Evolutionary conservation across 2,888 invertebrate genomes (phyloP).

Genomic region (Fabriciana adippe): DNA sequence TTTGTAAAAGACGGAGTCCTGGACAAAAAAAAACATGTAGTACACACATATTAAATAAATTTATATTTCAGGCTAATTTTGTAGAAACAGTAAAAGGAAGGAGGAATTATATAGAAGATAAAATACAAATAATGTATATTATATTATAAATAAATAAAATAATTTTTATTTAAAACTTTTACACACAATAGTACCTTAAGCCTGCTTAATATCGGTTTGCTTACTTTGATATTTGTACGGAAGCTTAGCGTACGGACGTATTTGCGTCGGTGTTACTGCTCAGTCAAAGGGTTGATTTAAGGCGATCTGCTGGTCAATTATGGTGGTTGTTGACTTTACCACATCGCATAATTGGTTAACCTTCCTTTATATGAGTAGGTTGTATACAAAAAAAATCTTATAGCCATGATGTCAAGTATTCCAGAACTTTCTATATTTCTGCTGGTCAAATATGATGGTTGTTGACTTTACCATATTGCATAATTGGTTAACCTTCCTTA

Average conservation of each 20-base stretch:
- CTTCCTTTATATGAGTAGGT: background rate
- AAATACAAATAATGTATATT: too few species aligned
- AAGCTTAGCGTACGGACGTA: conserved; percentile 63
- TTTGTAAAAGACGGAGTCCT: too few species aligned
- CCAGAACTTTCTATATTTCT: conserved; percentile 50
- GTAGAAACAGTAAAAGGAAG: too few species aligned
- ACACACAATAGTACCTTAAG: conserved; percentile 54
- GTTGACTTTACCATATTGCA: conserved; percentile 29
- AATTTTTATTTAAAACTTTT: conserved; percentile 7
- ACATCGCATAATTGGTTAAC: conserved; percentile 2
- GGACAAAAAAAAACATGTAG: too few species aligned
- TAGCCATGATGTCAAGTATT: too few species aligned
- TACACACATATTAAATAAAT: too few species aligned
- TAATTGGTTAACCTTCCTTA: conserved; percentile 2
- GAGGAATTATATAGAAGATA: too few species aligned
- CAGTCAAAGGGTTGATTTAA: conserved; percentile 65
- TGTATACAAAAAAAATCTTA: too few species aligned
- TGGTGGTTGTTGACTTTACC: conserved; percentile 45
- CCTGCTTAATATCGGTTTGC: conserved; percentile 70
- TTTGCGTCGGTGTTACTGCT: conserved; percentile 58
- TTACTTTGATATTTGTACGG: conserved; percentile 72
- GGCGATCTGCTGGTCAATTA: conserved; percentile 66
- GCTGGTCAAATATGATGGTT: conserved; percentile 61
- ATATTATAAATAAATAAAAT: background rate
- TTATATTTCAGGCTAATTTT: too few species aligned